Evolutionary conservation across 2,797 vertebrate species (phyloP).

Genomic region (Bradypodion ventrale): DNA sequence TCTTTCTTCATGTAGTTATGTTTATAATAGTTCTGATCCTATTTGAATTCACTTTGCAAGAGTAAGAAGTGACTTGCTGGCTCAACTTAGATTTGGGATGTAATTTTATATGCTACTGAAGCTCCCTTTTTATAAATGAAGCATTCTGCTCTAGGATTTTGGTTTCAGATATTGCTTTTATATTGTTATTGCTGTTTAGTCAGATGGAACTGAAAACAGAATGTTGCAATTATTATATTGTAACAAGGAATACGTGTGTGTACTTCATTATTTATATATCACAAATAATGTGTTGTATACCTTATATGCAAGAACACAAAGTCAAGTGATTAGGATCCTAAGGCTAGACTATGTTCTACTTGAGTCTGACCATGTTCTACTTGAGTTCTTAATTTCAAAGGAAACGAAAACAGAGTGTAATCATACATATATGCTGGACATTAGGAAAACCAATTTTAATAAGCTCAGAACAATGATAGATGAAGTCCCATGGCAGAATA

Average conservation of each 20-base stretch:
- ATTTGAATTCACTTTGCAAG: background rate
- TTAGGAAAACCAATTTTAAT: too few species aligned
- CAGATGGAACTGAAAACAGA: background rate
- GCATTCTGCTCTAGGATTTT: background rate
- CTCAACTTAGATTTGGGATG: background rate
- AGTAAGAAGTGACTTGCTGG: background rate
- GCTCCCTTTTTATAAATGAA: background rate
- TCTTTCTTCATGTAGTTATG: background rate
- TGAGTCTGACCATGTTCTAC: too few species aligned
- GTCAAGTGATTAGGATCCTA: background rate
- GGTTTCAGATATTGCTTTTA: background rate
- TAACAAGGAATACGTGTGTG: too few species aligned
- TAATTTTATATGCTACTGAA: background rate
- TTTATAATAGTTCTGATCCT: constrained; percentile 3
- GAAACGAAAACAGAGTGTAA: too few species aligned
- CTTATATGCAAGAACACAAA: background rate
- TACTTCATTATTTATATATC: too few species aligned
- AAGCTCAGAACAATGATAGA: too few species aligned
- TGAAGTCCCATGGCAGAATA: too few species aligned
- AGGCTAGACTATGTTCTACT: too few species aligned
- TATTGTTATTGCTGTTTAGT: too few species aligned
- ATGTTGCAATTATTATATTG: background rate
- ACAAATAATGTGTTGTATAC: background rate
- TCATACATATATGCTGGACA: too few species aligned
- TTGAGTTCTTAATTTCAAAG: too few species aligned